Base-by-base conservation (phyloP, 2,797 vertebrate genomes). In the Monodelphis domestica region DNA sequence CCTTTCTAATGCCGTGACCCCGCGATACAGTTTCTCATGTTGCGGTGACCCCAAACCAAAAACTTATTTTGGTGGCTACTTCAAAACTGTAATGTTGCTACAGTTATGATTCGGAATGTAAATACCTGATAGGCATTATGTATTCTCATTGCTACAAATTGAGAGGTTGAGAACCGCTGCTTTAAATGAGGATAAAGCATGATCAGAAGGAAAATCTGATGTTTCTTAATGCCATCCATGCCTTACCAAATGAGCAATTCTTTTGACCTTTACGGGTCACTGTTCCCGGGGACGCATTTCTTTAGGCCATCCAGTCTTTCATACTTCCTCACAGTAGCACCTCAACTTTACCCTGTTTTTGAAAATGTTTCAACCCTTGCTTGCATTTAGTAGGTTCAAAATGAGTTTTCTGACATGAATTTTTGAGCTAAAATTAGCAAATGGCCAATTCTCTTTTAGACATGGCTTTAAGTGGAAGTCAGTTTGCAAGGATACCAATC, bases 121-220 rank as follows among this genome's bases (percentile, higher is more conserved):
- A n/a, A n/a, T n/a, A n/a, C n/a, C n/a, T n/a, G n/a, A n/a, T n/a
- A n/a, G n/a, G n/a, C n/a, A n/a, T n/a, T n/a, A n/a, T n/a, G n/a
- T n/a, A n/a, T n/a, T n/a, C n/a, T n/a, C n/a, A n/a, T n/a, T n/a
- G n/a, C n/a, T n/a, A n/a, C n/a, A n/a, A n/a, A n/a, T n/a, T n/a
- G n/a, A n/a, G n/a, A n/a, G n/a, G n/a, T n/a, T n/a, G n/a, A n/a
- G n/a, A n/a, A n/a, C n/a, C n/a, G n/a, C n/a, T n/a, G n/a, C n/a
- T n/a, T n/a, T n/a, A 92, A 95, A 70, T 70, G 70, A 55, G 90
- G 54, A 94, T 92, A 95, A 95, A n/a, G 57, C 84, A 96, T 96
- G 89, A 89, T 54, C 12, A 89, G 87, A 92, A 96, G 96, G 59
- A n/a, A 89, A 95, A 96, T 92, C 50, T 88, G 92, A 29, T 0